Evolutionary conservation across 2,113 vertebrate species (phyloP).

Genomic region (Hucho hucho): DNA sequence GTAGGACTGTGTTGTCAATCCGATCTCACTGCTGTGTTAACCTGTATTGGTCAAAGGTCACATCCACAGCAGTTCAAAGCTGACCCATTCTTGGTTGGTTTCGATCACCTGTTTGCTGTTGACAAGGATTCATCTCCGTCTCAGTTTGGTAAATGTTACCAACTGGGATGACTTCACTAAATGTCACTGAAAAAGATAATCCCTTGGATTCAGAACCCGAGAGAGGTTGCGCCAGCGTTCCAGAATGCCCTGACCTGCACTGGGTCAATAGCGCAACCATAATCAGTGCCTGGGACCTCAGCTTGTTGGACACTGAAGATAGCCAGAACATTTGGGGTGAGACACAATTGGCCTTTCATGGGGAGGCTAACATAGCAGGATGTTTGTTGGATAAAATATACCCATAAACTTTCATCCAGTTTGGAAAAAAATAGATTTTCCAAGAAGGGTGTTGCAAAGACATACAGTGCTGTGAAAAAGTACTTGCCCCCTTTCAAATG

Average conservation of each 20-base stretch:
- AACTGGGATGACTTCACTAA: neutral
- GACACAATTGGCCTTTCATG: constrained; percentile 40
- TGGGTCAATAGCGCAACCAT: constrained; percentile 25
- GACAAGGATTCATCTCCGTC: neutral
- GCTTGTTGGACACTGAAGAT: constrained; percentile 16
- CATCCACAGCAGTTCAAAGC: constrained; percentile 3
- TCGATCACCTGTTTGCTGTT: neutral
- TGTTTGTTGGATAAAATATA: no score
- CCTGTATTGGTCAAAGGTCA: neutral
- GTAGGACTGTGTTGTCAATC: neutral
- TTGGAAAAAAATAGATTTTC: no score
- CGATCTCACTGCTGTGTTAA: neutral
- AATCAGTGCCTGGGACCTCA: constrained; percentile 50
- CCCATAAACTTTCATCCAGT: neutral
- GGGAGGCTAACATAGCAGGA: neutral
- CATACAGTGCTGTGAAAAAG: no score
- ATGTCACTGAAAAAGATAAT: neutral
- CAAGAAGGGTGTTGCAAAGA: no score
- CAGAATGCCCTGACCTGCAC: constrained; percentile 20
- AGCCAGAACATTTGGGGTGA: constrained; percentile 33
- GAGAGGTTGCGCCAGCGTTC: constrained; percentile 27
- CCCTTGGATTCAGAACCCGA: constrained; percentile 32
- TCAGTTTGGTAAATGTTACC: neutral
- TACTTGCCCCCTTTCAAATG: no score
- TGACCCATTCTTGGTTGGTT: no score